phyloP scores from a whole-genome alignment of 2,888 invertebrate species.

The Liopterus haemorrhoidalis region DNA sequence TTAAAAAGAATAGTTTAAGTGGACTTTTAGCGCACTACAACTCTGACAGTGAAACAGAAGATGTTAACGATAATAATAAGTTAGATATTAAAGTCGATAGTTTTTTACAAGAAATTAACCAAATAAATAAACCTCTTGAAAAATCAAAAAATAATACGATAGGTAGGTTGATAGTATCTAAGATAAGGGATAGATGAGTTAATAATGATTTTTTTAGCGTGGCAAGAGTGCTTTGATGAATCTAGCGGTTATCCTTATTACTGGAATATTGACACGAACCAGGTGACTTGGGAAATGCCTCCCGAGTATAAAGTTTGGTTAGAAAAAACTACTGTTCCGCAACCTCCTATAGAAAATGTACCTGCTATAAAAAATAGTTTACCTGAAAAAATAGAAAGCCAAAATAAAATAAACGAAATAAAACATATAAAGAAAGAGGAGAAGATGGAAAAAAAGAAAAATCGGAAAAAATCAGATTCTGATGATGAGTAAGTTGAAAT shows the following conservation, averaged over 20 bases:
- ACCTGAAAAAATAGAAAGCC: slow-evolving; percentile 3
- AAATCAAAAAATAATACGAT: slow-evolving; percentile 6
- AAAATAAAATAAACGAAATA: too few relatives aligned
- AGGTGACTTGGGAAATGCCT: slow-evolving; percentile 61
- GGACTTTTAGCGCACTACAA: slow-evolving; percentile 19
- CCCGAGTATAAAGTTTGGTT: slow-evolving; percentile 41
- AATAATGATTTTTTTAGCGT: slow-evolving; percentile 44
- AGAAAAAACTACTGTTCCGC: background rate
- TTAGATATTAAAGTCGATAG: slow-evolving; percentile 43
- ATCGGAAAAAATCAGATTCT: slow-evolving; percentile 40
- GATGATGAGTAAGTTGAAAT: slow-evolving; percentile 46
- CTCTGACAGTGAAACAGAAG: slow-evolving; percentile 19
- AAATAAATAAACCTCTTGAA: slow-evolving; percentile 35
- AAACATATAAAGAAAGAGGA: slow-evolving; percentile 30
- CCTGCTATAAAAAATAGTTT: background rate
- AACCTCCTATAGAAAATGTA: slow-evolving; percentile 1
- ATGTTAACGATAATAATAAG: slow-evolving; percentile 13
- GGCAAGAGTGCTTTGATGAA: slow-evolving; percentile 62
- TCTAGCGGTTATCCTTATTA: slow-evolving; percentile 58
- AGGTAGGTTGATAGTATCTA: too few relatives aligned
- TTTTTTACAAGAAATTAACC: slow-evolving; percentile 45
- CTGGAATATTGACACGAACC: slow-evolving; percentile 58
- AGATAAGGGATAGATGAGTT: background rate
- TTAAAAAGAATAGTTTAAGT: slow-evolving; percentile 13
- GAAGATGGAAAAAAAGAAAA: slow-evolving; percentile 31